A percentile compares a stretch with the other conserved stretches of the same genome.
Conservation (phyloP, 2,888 invertebrate species). For the Plagiodera versicolora region DNA sequence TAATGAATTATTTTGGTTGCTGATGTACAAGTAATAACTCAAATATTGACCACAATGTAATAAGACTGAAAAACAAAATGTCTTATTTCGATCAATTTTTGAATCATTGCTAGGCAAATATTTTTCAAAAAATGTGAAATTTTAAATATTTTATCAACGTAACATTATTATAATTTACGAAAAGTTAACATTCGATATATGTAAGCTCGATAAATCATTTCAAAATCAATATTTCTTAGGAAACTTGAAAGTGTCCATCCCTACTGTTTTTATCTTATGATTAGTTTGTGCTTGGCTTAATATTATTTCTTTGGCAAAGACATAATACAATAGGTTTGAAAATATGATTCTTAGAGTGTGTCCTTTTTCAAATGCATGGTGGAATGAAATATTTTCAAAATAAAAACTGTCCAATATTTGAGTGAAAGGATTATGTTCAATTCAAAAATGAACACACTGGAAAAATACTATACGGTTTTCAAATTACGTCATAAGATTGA, state of each 20-base stretch:
- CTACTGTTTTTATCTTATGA: constrained; percentile 45
- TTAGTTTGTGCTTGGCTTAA: constrained; percentile 50
- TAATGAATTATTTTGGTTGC: too few species aligned
- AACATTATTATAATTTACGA: constrained; percentile 6
- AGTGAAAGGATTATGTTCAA: background rate
- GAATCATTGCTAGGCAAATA: constrained; percentile 22
- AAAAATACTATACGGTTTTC: background rate
- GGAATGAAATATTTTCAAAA: too few species aligned
- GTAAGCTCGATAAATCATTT: background rate
- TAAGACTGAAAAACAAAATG: constrained; percentile 47
- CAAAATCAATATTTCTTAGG: constrained; percentile 1
- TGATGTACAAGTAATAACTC: constrained; percentile 36
- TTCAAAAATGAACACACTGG: background rate
- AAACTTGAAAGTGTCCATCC: constrained; percentile 38
- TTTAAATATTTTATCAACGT: too few species aligned
- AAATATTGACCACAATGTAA: constrained; percentile 54
- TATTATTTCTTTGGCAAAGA: constrained; percentile 34
- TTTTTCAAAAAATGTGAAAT: background rate
- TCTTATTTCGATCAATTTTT: constrained; percentile 53
- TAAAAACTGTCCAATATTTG: too few species aligned
- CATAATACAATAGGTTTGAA: constrained; percentile 17
- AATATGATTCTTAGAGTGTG: constrained; percentile 5
- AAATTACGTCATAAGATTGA: background rate
- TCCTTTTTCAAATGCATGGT: background rate
- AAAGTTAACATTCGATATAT: constrained; percentile 1